Evolutionary conservation across 2,797 vertebrate species (phyloP).

Genomic region (Graptemys geographica): DNA sequence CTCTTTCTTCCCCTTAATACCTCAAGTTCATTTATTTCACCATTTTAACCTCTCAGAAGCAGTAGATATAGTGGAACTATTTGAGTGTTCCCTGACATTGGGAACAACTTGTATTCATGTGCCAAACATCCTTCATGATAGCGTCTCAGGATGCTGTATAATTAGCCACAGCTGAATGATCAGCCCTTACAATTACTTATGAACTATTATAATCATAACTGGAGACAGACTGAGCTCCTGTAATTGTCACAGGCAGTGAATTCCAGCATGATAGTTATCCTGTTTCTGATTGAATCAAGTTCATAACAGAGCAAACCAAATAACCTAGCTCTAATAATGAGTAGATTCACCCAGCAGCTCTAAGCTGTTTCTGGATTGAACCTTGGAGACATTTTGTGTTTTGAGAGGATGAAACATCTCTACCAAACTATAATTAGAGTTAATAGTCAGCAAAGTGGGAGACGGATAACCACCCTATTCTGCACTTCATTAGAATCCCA

Average conservation of each 20-base stretch:
- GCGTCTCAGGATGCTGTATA: not conserved
- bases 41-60: not conserved
- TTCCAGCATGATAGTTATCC: slow-evolving; percentile 3
- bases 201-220: not conserved
- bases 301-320: not conserved
- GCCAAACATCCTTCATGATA: not conserved
- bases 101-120: slow-evolving; percentile 11
- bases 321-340: not conserved
- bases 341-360: not conserved
- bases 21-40: not conserved
- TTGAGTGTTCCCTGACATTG: not conserved
- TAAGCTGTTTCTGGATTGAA: not conserved
- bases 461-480: not conserved
- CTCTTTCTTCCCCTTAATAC: not conserved
- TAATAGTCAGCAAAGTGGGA: not conserved
- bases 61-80: not conserved
- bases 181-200: slow-evolving; percentile 8
- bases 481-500: not conserved
- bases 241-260: not conserved
- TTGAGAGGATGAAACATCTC: not conserved
- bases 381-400: not conserved
- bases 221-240: not conserved
- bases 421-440: not conserved
- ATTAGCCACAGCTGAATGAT: not conserved
- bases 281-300: not conserved